Evolutionary conservation across 2,797 vertebrate genomes (phyloP), one percentile per base, ranked within the genome.

Genomic region (Tamandua tetradactyla): DNA sequence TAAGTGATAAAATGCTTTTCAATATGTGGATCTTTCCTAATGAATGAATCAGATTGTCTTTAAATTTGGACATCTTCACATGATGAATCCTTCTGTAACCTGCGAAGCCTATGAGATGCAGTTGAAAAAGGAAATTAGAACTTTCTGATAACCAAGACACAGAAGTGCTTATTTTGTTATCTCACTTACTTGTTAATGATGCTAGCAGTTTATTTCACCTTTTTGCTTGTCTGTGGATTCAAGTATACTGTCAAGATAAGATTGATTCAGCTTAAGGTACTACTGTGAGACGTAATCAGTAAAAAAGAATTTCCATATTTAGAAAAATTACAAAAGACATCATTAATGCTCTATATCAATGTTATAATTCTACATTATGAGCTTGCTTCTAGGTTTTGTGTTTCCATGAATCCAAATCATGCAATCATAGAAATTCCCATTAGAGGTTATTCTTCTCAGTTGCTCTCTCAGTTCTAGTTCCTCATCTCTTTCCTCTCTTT

Each of bases 251-350:
- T 85, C 47, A 81, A 91, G 81, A 83, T 72, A 85, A 82, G 52
- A 93, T 37, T 7, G 59, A 52, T 49, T 95, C 59, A 78, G 93
- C 62, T 97, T 64, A 74, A 30, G 47, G 71, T 44, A 86, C 35
- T 55, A 27, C 22, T 40, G 47, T 75, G 42, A 89, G 37, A n/a
- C 11, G 84, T 47, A 91, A 57, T 32, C 32, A 87, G 68, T 87
- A 80, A 62, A 78, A 95, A 71, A 37, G 22, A 87, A 71, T 61
- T 90, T 93, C 40, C 78, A 68, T 93, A 25, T 72, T 79, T 94
- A 75, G 86, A 87, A 95, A 92, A 95, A 64, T 66, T 57, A 76
- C 22, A 42, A 55, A 88, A 72, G 57, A 44, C 42, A 72, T 68
- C 5, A 5, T n/a, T 86, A 93, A 71, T 89, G 68, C 40, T 90